Percentiles rank a stretch among this genome's conserved stretches.
These are phyloP conservation scores for Harpagoxenus sublaevis DNA, from an alignment of 2,888 invertebrate species.

Conservation along the genomic window DNA sequence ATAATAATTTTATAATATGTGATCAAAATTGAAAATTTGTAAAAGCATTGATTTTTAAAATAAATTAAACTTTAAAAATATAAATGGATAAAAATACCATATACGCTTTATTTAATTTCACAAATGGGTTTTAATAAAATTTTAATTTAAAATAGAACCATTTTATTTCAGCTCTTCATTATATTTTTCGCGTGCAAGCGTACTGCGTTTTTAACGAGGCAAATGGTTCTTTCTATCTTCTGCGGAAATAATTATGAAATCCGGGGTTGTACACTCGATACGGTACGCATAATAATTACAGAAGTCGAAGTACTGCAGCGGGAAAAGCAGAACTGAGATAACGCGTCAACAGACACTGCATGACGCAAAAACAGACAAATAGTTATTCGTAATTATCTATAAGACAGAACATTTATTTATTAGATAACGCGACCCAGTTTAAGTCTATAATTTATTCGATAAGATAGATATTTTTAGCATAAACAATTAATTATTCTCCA, in stretches of 20 bases:
- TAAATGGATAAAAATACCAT: background rate
- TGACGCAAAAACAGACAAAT: slow-evolving; percentile 10
- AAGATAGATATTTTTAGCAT: background rate
- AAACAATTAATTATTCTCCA: background rate
- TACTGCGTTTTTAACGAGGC: slow-evolving; percentile 18
- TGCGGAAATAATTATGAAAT: slow-evolving; percentile 71
- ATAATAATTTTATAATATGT: background rate
- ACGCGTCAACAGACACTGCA: background rate
- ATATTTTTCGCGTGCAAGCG: background rate
- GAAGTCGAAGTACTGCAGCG: slow-evolving; percentile 63
- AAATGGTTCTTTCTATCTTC: slow-evolving; percentile 32
- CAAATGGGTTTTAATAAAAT: background rate
- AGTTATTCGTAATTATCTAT: background rate
- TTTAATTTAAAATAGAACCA: background rate
- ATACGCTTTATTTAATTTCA: background rate
- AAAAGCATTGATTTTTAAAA: background rate
- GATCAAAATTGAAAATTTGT: background rate
- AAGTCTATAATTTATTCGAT: slow-evolving; percentile 12
- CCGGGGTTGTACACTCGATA: slow-evolving; percentile 59
- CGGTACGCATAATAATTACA: slow-evolving; percentile 71
- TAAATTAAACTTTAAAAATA: slow-evolving; percentile 11
- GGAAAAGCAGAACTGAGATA: slow-evolving; percentile 63
- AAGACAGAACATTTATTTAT: background rate
- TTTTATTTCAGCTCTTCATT: background rate
- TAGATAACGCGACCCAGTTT: background rate